phyloP scores from a whole-genome alignment of 2,888 invertebrate species.

The Sympetrum striolatum region DNA sequence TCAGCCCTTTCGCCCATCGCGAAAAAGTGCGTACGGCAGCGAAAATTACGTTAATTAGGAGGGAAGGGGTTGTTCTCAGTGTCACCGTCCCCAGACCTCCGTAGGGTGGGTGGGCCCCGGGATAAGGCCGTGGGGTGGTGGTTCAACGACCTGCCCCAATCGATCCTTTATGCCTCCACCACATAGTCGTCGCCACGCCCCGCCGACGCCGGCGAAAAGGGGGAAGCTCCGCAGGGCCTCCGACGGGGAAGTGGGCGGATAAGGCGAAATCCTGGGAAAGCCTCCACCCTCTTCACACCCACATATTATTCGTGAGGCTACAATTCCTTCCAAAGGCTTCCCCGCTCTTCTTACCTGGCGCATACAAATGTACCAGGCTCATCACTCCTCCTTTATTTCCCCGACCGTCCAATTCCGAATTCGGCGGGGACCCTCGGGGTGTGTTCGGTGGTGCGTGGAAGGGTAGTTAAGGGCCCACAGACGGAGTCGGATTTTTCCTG shows the following conservation, averaged over 20 bases:
- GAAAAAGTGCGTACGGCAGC: too few relatives aligned
- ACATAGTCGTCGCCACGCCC: slow-evolving; percentile 58
- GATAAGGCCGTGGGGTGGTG: slow-evolving; percentile 48
- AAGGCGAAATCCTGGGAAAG: slow-evolving; percentile 15
- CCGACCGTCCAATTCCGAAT: neutral
- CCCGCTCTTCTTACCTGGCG: slow-evolving; percentile 18
- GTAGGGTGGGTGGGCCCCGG: slow-evolving; percentile 45
- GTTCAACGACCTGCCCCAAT: slow-evolving; percentile 44
- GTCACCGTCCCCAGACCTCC: slow-evolving; percentile 33
- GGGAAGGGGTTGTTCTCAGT: neutral
- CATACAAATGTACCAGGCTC: neutral
- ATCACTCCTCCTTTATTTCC: slow-evolving; percentile 42
- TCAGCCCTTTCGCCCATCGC: too few relatives aligned
- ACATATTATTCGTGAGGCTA: slow-evolving; percentile 3
- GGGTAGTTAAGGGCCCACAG: too few relatives aligned
- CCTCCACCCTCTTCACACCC: neutral
- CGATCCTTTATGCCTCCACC: slow-evolving; percentile 19
- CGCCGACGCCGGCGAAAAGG: slow-evolving; percentile 53
- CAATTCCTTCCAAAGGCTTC: neutral
- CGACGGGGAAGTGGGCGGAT: slow-evolving; percentile 41
- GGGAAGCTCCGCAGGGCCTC: slow-evolving; percentile 56
- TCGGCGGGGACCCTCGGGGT: too few relatives aligned
- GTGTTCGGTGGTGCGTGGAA: too few relatives aligned
- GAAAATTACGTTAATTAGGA: too few relatives aligned
- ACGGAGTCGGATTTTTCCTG: too few relatives aligned